A percentile compares a stretch with the other conserved stretches of the same genome.
Conservation (phyloP, 2,113 vertebrate species). For the Dendropsophus ebraccatus region DNA sequence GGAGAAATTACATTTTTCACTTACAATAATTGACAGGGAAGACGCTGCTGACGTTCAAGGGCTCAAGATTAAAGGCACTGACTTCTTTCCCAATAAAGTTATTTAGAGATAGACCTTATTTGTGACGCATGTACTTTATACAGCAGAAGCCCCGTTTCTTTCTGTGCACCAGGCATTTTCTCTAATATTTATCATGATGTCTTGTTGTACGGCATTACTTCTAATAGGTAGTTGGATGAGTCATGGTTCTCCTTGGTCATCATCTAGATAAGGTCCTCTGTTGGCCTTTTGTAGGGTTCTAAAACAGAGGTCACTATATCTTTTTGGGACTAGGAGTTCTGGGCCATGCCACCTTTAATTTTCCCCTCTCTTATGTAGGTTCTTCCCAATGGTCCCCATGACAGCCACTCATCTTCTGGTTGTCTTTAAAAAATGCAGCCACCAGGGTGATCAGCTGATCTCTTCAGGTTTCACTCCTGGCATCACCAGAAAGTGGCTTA, state of each 20-base stretch:
- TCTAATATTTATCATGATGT: not conserved
- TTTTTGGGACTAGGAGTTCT: not conserved
- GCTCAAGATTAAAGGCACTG: conserved; percentile 28
- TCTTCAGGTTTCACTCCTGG: too few species aligned
- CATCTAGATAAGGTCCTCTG: not conserved
- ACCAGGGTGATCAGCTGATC: too few species aligned
- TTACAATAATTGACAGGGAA: conserved; percentile 54
- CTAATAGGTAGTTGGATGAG: not conserved
- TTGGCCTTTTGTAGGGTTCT: not conserved
- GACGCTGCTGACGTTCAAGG: conserved; percentile 60
- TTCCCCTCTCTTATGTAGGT: too few species aligned
- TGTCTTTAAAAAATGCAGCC: too few species aligned
- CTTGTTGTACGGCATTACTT: too few species aligned
- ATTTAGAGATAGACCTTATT: not conserved
- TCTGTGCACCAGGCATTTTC: not conserved
- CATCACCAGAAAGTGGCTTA: too few species aligned
- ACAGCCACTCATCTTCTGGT: not conserved
- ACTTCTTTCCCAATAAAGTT: not conserved
- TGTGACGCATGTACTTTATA: not conserved
- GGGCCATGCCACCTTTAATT: not conserved
- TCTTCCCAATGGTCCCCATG: not conserved
- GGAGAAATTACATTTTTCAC: conserved; percentile 41
- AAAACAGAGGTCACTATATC: not conserved
- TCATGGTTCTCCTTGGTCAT: not conserved
- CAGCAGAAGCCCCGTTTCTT: not conserved